Evolutionary conservation across 2,797 vertebrate genomes (phyloP).

Genomic region (Petrocephalus sullivani): DNA sequence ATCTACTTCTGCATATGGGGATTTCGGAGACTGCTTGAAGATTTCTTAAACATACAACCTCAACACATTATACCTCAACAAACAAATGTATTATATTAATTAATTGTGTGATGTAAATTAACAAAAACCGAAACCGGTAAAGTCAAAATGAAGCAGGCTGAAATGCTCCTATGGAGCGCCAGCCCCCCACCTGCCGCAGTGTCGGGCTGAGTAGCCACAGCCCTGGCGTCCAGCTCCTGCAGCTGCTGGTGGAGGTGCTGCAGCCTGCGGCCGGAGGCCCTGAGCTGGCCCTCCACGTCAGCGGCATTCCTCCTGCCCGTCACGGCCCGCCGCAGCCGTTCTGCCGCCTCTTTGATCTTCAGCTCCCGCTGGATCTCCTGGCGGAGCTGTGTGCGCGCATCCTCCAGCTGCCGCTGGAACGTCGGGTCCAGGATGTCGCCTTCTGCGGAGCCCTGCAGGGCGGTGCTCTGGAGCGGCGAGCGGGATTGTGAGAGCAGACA

Average conservation of each 20-base stretch:
- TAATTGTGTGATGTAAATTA: not conserved
- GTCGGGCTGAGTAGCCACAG: constrained; percentile 69
- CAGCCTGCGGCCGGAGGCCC: constrained; percentile 78
- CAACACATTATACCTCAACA: not conserved
- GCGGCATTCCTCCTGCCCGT: constrained; percentile 79
- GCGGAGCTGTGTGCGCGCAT: constrained; percentile 69
- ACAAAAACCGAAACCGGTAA: not conserved
- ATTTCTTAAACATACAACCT: not conserved
- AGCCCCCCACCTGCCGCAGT: constrained; percentile 34
- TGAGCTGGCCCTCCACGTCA: constrained; percentile 79
- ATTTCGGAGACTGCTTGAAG: not conserved
- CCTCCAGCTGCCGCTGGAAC: constrained; percentile 77
- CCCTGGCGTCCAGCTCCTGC: constrained; percentile 76
- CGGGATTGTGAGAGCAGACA: not conserved
- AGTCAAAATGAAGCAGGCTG: not conserved
- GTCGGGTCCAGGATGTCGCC: constrained; percentile 69
- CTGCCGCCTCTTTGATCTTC: constrained; percentile 91
- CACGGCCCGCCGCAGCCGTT: constrained; percentile 76
- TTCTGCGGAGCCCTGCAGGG: constrained; percentile 54
- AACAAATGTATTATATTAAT: not conserved
- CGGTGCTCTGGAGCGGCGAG: constrained; percentile 48
- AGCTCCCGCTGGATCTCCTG: constrained; percentile 87
- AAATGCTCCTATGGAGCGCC: not conserved
- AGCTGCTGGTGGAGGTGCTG: constrained; percentile 79
- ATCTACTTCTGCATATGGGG: not conserved